Evolutionary conservation across 1,140 invertebrate genomes (phyloP).

Genomic region (Saccostrea cuccullata): DNA sequence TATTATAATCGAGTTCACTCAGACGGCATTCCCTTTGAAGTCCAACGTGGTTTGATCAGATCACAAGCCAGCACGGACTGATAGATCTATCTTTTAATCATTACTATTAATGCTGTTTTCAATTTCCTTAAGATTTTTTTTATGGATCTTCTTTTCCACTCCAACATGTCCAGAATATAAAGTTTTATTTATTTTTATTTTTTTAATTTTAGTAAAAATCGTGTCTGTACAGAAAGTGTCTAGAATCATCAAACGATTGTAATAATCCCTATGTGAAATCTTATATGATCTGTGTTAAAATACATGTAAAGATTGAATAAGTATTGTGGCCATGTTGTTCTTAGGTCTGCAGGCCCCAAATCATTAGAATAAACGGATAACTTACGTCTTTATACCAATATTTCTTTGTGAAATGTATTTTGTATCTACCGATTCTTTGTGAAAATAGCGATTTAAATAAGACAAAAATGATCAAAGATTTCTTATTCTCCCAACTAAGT

Average conservation of each 20-base stretch:
- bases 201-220: background rate
- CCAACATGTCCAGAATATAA: background rate
- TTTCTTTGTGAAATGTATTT: constrained; percentile 38
- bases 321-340: background rate
- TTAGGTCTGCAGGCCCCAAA: constrained; percentile 34
- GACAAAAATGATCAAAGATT: constrained; percentile 33
- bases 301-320: constrained; percentile 51
- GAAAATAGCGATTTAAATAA: constrained; percentile 18
- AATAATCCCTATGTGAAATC: constrained; percentile 46
- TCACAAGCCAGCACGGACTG: background rate
- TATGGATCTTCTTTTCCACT: too few relatives aligned
- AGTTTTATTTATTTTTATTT: background rate
- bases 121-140: constrained; percentile 14
- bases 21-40: constrained; percentile 24
- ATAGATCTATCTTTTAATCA: constrained; percentile 34
- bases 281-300: constrained; percentile 63
- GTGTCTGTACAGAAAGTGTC: constrained; percentile 18
- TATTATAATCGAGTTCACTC: constrained; percentile 34
- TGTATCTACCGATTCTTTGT: constrained; percentile 41
- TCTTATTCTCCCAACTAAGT: constrained; percentile 60
- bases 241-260: constrained; percentile 3
- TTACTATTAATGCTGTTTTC: constrained; percentile 21
- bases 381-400: constrained; percentile 37
- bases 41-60: background rate
- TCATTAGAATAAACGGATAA: constrained; percentile 25